Conservation (phyloP, 2,113 vertebrate species). For the Gymnarchus niloticus region DNA sequence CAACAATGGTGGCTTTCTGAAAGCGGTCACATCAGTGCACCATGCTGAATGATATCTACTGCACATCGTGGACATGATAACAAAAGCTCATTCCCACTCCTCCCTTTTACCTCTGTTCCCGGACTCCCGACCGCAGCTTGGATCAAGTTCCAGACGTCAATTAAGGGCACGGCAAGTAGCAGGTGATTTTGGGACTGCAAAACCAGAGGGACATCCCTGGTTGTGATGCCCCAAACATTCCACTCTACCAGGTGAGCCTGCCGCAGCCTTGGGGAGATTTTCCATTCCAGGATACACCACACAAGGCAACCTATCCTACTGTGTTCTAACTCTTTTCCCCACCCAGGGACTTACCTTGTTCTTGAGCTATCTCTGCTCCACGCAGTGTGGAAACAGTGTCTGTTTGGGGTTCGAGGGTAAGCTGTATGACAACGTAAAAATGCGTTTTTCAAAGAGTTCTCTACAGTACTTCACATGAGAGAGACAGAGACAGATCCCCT, state of each 20-base stretch:
- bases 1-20: background rate
- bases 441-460: background rate
- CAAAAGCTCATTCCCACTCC: background rate
- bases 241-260: background rate
- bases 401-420: background rate
- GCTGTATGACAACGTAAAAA: background rate
- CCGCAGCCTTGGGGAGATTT: background rate
- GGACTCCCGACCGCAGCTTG: background rate
- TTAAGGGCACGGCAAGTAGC: background rate
- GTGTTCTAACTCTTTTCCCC: background rate
- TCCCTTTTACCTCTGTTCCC: conserved; percentile 2
- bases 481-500: background rate
- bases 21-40: background rate
- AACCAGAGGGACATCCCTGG: background rate
- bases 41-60: background rate
- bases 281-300: background rate
- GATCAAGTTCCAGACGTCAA: conserved; percentile 7
- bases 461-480: background rate
- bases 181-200: no score
- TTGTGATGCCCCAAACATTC: background rate
- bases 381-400: background rate
- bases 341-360: background rate
- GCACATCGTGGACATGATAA: background rate
- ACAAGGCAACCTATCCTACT: background rate
- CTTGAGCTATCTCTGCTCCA: background rate